Conservation (phyloP, 2,888 invertebrate genomes). For the Tholera decimalis region DNA sequence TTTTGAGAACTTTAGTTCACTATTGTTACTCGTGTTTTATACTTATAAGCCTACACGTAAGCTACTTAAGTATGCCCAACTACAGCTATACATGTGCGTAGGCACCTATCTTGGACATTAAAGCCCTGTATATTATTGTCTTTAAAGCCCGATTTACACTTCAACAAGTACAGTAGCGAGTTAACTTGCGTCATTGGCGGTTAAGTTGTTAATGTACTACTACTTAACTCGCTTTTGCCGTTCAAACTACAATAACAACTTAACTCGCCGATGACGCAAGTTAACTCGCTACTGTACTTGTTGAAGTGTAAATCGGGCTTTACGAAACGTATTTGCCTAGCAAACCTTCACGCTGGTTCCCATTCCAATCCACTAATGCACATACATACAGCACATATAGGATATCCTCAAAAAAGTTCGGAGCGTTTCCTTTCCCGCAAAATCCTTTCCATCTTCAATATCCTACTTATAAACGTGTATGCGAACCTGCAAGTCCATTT, state of each 20-base stretch:
- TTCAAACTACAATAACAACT: no score
- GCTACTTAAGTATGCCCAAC: background rate
- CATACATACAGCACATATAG: background rate
- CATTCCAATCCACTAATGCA: background rate
- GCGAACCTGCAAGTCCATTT: constrained; percentile 85
- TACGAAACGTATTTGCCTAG: background rate
- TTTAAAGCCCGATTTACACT: no score
- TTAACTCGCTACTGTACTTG: no score
- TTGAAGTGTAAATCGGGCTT: no score
- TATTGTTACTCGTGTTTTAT: background rate
- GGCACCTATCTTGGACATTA: no score
- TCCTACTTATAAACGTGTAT: constrained; percentile 21
- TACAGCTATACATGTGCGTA: no score
- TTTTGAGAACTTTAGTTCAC: background rate
- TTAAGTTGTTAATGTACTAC: no score
- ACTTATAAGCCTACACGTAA: background rate
- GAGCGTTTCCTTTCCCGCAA: background rate
- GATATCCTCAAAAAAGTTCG: background rate
- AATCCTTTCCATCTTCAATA: constrained; percentile 5
- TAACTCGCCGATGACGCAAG: no score
- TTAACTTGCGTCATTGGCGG: no score
- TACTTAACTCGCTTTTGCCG: no score
- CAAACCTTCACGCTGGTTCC: background rate
- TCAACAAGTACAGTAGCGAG: no score
- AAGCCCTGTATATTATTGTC: no score